phyloP scores from a whole-genome alignment of 2,888 invertebrate species.

The Ophion ventricosus region DNA sequence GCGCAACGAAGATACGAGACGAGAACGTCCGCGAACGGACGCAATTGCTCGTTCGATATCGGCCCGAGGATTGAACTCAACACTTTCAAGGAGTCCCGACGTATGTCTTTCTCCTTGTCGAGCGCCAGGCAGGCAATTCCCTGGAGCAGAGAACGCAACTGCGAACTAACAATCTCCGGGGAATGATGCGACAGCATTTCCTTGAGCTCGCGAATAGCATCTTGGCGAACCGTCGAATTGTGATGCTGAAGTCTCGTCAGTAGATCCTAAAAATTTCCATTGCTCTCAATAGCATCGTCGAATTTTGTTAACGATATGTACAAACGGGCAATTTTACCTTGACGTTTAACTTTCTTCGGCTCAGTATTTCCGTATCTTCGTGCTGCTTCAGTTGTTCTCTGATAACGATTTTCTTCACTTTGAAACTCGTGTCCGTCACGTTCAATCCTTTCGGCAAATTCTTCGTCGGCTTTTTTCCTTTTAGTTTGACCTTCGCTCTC shows the following conservation, averaged over 20 bases:
- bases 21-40: constrained; percentile 91
- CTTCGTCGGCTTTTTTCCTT: constrained; percentile 87
- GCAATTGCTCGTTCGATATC: constrained; percentile 84
- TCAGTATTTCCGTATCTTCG: constrained; percentile 86
- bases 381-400: constrained; percentile 88
- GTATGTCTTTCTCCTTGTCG: constrained; percentile 88
- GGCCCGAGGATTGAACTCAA: constrained; percentile 84
- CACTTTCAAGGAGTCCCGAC: constrained; percentile 86
- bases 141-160: constrained; percentile 88
- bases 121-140: constrained; percentile 88
- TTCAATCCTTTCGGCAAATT: constrained; percentile 93
- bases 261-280: constrained; percentile 85
- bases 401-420: constrained; percentile 93
- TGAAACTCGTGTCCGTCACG: constrained; percentile 94
- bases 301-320: background rate
- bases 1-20: constrained; percentile 93
- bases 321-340: constrained; percentile 83
- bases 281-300: constrained; percentile 1
- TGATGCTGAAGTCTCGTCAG: constrained; percentile 90
- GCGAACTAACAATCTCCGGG: constrained; percentile 84
- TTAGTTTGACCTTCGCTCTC: constrained; percentile 95
- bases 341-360: constrained; percentile 88
- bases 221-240: constrained; percentile 88
- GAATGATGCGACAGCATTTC: constrained; percentile 85
- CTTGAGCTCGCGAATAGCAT: constrained; percentile 87